Base-by-base conservation (phyloP, 2,888 invertebrate species). In the Drosophila nigricruria region DNA sequence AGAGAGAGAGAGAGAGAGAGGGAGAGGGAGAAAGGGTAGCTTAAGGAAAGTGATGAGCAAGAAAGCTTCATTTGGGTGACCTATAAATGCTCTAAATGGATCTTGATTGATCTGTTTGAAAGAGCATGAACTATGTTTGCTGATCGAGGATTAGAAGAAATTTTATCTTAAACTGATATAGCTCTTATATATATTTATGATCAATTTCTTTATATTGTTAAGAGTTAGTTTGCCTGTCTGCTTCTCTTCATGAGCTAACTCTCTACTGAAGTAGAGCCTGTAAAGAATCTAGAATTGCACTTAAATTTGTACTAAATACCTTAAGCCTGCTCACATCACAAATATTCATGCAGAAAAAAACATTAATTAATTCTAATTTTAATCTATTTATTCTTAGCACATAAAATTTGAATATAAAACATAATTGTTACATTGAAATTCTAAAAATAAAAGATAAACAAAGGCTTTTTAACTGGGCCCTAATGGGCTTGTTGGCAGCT, bases 381-480 rank as follows among this genome's bases (percentile, higher is more conserved):
- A 47, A n/a, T 45, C 10, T 5, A 47, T n/a, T 47, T 45, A 27
- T 45, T n/a, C 27, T 25, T n/a, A n/a, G 45, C 14, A 14, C 3
- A 23, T 0, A 5, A 14, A 1, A 14, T 14, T 8, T 23, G 14
- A 3, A 47, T 25, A 42, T 14, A 14, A 42, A 42, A 42, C 20
- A 47, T n/a, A 47, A 10, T 47, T n/a, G 47, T 47, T 47, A 10
- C 47, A 47, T 47, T 27, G 27, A 47, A n/a, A n/a, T 47, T 10
- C 47, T 27, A 47, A 27, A 27, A 27, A 47, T 5, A n/a, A n/a
- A 16, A n/a, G 1, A 25, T 25, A 45, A 27, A 10, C n/a, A 27
- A 47, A n/a, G 10, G 10, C 27, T 47, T 47, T 9, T 27, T 27
- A 27, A 47, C 27, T n/a, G 47, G n/a, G 5, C 5, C 27, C 16